Percentiles rank a stretch among this genome's conserved stretches.
These are phyloP conservation scores for Napeogenes sylphis DNA, from an alignment of 2,888 invertebrate genomes.

Conservation along the genomic window DNA sequence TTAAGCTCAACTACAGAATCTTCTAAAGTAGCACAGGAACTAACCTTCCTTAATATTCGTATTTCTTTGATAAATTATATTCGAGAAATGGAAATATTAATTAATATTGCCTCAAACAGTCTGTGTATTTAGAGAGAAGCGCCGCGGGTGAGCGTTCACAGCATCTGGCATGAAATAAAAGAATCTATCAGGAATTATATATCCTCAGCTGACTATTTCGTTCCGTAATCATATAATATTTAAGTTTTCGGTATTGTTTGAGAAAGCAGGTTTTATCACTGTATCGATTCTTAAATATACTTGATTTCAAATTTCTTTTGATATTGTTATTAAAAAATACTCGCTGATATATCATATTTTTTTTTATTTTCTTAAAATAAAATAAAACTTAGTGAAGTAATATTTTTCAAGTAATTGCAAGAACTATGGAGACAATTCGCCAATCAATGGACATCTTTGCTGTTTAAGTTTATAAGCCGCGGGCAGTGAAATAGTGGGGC, in stretches of 20 bases:
- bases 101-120: conserved; percentile 16
- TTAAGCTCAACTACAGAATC: neutral
- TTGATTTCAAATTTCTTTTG: too few species aligned
- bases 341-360: too few species aligned
- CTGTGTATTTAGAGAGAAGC: conserved; percentile 11
- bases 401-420: too few species aligned
- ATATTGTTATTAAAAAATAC: too few species aligned
- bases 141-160: conserved; percentile 10
- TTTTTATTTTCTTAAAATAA: too few species aligned
- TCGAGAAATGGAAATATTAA: conserved; percentile 12
- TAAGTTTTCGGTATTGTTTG: conserved; percentile 1
- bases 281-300: neutral
- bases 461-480: conserved; percentile 14
- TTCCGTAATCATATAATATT: conserved; percentile 2
- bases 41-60: neutral
- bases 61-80: conserved; percentile 10
- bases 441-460: conserved; percentile 6
- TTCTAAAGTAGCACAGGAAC: neutral
- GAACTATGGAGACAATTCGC: neutral
- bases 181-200: conserved; percentile 10
- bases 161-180: conserved; percentile 5
- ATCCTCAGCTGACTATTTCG: neutral
- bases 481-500: conserved; percentile 1
- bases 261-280: neutral
- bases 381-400: too few species aligned